These are phyloP conservation scores for Rattus rattus DNA, from an alignment of 2,113 vertebrate genomes.

Conservation along the genomic window DNA sequence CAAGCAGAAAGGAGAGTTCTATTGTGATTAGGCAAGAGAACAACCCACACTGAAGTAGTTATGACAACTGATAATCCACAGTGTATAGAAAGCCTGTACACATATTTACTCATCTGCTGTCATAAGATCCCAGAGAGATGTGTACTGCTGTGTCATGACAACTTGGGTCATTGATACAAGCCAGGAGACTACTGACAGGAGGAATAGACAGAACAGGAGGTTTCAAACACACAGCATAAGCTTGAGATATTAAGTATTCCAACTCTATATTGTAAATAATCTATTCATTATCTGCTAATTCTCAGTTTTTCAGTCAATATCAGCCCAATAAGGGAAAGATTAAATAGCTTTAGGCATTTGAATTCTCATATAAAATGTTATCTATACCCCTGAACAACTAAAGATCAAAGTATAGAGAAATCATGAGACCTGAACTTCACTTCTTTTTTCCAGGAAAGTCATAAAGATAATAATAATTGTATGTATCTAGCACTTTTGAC, in stretches of 20 bases:
- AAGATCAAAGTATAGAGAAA: not conserved
- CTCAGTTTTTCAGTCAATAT: not conserved
- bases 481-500: not conserved
- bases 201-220: not conserved
- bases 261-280: not conserved
- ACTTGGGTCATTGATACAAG: not conserved
- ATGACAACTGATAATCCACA: not conserved
- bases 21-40: slow-evolving; percentile 66
- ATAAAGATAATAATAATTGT: not conserved
- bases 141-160: slow-evolving; percentile 41
- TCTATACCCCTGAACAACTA: not conserved
- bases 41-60: slow-evolving; percentile 54
- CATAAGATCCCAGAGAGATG: slow-evolving; percentile 29
- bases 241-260: not conserved
- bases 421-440: not conserved
- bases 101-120: slow-evolving; percentile 61
- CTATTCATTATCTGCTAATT: not conserved
- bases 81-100: slow-evolving; percentile 48
- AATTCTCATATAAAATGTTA: not conserved
- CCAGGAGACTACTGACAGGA: slow-evolving; percentile 32
- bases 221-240: not conserved
- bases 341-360: not conserved
- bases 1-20: slow-evolving; percentile 57
- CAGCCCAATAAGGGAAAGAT: not conserved
- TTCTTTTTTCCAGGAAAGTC: not conserved